Percentiles rank a stretch among this genome's conserved stretches.
These are phyloP conservation scores for Papilio xuthus DNA, from an alignment of 1,140 invertebrate genomes.

Conservation along the genomic window DNA sequence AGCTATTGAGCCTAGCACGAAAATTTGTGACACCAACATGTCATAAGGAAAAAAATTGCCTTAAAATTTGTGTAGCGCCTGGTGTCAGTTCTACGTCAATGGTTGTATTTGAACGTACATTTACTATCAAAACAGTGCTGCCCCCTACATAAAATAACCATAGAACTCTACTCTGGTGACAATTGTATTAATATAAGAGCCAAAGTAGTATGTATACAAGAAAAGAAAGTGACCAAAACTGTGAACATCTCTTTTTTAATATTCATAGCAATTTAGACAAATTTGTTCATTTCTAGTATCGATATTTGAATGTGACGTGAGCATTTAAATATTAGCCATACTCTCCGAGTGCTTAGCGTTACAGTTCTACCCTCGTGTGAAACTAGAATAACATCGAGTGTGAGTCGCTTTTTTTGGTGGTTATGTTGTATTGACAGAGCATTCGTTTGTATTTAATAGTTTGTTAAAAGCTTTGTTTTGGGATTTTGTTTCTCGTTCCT, in stretches of 20 bases:
- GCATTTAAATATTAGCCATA: background rate
- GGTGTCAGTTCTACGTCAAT: no score
- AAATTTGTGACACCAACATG: no score
- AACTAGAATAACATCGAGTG: background rate
- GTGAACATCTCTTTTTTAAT: no score
- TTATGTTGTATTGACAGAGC: background rate
- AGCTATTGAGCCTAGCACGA: background rate
- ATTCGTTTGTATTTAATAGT: conserved; percentile 10
- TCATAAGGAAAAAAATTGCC: no score
- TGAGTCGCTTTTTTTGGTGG: background rate
- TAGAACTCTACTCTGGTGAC: no score
- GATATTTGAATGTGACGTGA: background rate
- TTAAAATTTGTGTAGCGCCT: background rate
- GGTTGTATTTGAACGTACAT: no score
- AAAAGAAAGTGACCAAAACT: no score
- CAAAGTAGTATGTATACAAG: no score
- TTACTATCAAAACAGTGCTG: no score
- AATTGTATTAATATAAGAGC: no score
- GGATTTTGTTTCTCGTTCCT: background rate
- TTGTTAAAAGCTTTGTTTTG: conserved; percentile 16
- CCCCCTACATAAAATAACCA: no score
- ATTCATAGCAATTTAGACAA: no score
- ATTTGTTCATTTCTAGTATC: background rate
- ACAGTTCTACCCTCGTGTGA: background rate
- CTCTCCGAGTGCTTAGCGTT: background rate